Base-by-base conservation (phyloP, 2,888 invertebrate genomes). In the Drosophila niveifrons region DNA sequence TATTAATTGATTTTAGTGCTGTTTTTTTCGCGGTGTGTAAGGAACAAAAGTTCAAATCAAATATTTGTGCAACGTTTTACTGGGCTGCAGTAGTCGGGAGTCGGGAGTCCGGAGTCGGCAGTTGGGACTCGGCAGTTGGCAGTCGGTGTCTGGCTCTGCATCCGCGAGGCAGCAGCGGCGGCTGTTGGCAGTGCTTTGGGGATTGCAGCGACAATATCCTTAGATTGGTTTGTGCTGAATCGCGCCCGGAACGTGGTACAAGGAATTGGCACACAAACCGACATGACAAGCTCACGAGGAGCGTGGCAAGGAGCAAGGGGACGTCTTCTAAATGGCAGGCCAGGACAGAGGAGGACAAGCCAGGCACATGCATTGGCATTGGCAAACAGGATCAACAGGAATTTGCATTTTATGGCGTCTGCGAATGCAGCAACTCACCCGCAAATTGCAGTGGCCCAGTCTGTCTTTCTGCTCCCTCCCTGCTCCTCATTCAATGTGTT, bases 391-490 rank as follows among this genome's bases (percentile, higher is more conserved):
- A 86, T 86, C 89, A 87, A 78, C 88, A 84, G 80, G 85, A 86
- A 86, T 86, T 86, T 89, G 89, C 85, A 86, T 86, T 87, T 89
- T 88, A 86, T 84, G 80, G 89, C 73, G 89, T 84, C 85, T 84
- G 78, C 65, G 69, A 87, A 83, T 80, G 87, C 80, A 69, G 66
- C 76, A 58, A 62, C 31, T 50, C 52, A 41, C 36, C 52, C 47
- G 51, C 46, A 57, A 53, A 57, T 46, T 52, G 34, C 51, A 31
- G 6, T 15, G 31, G 29, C 50, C 10, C 43, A 3, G 8, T 28
- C 53, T 41, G 3, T 10, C 43, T 18, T 8, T 3, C 13, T 17
- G 28, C 28, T n/a, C 13, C 9, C 17, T 10, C 2, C 8, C 10
- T 8, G 7, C n/a, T 10, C 31, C 31, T 10, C 31, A 8, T 10